Conservation (phyloP, 2,888 invertebrate genomes). For the Ormia ochracea region DNA sequence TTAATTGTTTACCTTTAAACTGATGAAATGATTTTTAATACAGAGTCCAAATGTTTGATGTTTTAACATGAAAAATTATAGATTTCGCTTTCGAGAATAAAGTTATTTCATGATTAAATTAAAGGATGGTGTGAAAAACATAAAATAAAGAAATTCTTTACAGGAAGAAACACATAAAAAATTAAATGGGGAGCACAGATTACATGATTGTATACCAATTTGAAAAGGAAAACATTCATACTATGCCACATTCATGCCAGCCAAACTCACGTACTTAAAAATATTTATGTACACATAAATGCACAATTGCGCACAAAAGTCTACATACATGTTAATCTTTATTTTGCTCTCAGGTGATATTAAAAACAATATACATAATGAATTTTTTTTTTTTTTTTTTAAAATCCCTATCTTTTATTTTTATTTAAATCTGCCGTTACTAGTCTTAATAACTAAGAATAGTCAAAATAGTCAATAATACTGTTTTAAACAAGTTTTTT, state of each 20-base stretch:
- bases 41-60: not conserved
- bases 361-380: too few relatives aligned
- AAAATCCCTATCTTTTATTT: too few relatives aligned
- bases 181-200: not conserved
- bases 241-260: not conserved
- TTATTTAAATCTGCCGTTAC: too few relatives aligned
- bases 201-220: conserved; percentile 23
- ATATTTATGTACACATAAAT: not conserved
- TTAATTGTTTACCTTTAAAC: conserved; percentile 10
- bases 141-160: too few relatives aligned
- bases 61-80: not conserved
- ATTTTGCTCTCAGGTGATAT: too few relatives aligned
- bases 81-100: not conserved
- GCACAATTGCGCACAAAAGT: not conserved
- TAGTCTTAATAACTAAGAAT: too few relatives aligned
- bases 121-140: not conserved
- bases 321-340: too few relatives aligned
- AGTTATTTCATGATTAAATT: not conserved
- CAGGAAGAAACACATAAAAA: not conserved
- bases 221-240: conserved; percentile 28
- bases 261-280: not conserved
- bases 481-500: too few relatives aligned
- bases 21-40: not conserved
- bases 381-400: too few relatives aligned
- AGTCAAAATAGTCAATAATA: too few relatives aligned